Base-by-base conservation (phyloP, 2,113 vertebrate genomes). In the Odontesthes bonariensis region DNA sequence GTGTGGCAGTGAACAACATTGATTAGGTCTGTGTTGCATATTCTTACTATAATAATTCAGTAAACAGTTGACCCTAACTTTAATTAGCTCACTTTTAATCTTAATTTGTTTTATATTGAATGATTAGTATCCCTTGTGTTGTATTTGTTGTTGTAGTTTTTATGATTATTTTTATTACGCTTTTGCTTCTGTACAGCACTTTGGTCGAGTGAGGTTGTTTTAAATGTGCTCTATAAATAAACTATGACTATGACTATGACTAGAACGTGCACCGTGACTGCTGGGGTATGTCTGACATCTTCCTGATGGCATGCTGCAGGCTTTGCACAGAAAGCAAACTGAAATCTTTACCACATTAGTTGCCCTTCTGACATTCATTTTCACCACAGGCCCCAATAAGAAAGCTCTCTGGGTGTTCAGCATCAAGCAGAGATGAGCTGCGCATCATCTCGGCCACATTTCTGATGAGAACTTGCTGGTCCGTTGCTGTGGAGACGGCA, bases 401-500 rank as follows among this genome's bases (percentile, higher is more conserved):
- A 60, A 51, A 4, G 16, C 69, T 44, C 20, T 51, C 38, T 46
- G 35, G 4, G 44, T 42, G 44, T 60, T 65, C 9, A 52, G 8
- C 13, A 19, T 42, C 12, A 59, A 58, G 65, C 13, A 5, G 16
- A 40, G 35, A 7, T 38, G 35, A 38, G 35, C 35, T 8, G 6
- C 35, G 14, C 69, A 32, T 52, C 4, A 32, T 54, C 65, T 61
- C 31, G 5, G 17, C 55, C 55, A 35, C 31, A 6, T 40, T n/a
- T 68, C 27, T 27, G 35, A 6, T 6, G 56, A 2, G n/a, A 74
- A 54, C 4, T 11, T 22, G 42, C 54, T 35, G 19, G 60, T 79
- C 69, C 59, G 71, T 88, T 85, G 79, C 76, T 69, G 79, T 81
- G 74, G 76, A 70, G 75, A 88, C 78, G 23, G 35, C 40, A 0